These are phyloP conservation scores for Catocala nupta DNA, from an alignment of 2,888 invertebrate genomes.

Conservation along the genomic window DNA sequence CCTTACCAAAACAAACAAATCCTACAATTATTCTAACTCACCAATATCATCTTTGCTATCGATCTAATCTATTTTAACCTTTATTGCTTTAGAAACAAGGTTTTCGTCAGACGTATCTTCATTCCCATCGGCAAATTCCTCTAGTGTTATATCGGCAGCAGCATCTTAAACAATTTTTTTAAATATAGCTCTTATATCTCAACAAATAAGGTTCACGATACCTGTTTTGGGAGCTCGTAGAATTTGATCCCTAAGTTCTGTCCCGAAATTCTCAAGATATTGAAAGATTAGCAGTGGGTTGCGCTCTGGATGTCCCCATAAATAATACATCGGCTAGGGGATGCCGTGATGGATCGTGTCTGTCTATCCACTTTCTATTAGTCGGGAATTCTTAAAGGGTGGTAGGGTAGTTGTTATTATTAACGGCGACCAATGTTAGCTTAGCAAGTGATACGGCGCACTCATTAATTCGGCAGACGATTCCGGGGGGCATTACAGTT, in stretches of 20 bases:
- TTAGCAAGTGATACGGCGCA: slow-evolving; percentile 71
- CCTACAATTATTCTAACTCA: slow-evolving; percentile 80
- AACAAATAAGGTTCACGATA: slow-evolving; percentile 51
- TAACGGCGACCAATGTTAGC: slow-evolving; percentile 81
- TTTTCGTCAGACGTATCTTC: slow-evolving; percentile 50
- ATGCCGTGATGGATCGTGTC: slow-evolving; percentile 81
- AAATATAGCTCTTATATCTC: slow-evolving; percentile 61
- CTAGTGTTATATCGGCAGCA: slow-evolving; percentile 59
- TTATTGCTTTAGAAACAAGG: slow-evolving; percentile 50
- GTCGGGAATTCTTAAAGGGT: slow-evolving; percentile 85
- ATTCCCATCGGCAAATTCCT: slow-evolving; percentile 62
- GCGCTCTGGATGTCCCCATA: slow-evolving; percentile 81
- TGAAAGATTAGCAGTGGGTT: slow-evolving; percentile 86
- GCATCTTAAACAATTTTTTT: slow-evolving; percentile 46
- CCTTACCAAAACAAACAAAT: slow-evolving; percentile 85
- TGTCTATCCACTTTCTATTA: slow-evolving; percentile 86
- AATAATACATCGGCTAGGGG: slow-evolving; percentile 85
- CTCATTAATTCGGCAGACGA: slow-evolving; percentile 74
- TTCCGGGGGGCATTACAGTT: slow-evolving; percentile 64
- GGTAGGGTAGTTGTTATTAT: slow-evolving; percentile 79
- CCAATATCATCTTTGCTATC: slow-evolving; percentile 48
- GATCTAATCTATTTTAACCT: slow-evolving; percentile 50
- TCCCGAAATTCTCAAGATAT: slow-evolving; percentile 85
- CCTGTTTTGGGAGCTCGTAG: slow-evolving; percentile 41
- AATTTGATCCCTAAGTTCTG: slow-evolving; percentile 69